Evolutionary conservation across 2,888 invertebrate species (phyloP).

Genomic region (Drosophila anomelani): DNA sequence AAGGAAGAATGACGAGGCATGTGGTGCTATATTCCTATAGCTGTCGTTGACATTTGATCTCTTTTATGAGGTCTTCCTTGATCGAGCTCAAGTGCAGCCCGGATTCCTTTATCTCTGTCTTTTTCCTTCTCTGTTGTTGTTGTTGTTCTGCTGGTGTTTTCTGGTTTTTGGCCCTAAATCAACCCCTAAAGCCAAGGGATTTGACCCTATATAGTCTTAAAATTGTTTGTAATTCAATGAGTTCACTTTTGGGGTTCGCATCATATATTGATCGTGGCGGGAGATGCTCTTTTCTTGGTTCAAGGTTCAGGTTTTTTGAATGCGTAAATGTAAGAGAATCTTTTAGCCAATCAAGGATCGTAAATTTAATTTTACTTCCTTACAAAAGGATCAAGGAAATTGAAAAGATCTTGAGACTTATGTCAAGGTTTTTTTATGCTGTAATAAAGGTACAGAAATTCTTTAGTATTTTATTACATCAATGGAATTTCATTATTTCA

Average conservation of each 20-base stretch:
- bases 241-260: conserved; percentile 28
- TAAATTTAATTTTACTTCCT: conserved; percentile 3
- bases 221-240: conserved; percentile 47
- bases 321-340: conserved; percentile 6
- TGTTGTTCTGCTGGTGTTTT: conserved; percentile 17
- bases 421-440: not conserved
- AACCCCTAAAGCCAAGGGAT: conserved; percentile 46
- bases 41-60: conserved; percentile 73
- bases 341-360: conserved; percentile 11
- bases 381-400: not conserved
- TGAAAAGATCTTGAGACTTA: not conserved
- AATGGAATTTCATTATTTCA: not conserved
- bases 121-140: not conserved
- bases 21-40: conserved; percentile 47
- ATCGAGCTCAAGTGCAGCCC: conserved; percentile 56
- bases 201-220: conserved; percentile 36
- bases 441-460: not conserved
- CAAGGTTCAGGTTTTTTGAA: conserved; percentile 2
- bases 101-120: conserved; percentile 26
- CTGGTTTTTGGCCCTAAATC: conserved; percentile 30
- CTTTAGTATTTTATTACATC: not conserved
- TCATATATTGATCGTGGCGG: conserved; percentile 15
- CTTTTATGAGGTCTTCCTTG: conserved; percentile 71
- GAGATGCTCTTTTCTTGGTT: conserved; percentile 21
- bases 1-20: conserved; percentile 55